phyloP scores from a whole-genome alignment of 2,113 vertebrate species.

The Ascaphus truei region DNA sequence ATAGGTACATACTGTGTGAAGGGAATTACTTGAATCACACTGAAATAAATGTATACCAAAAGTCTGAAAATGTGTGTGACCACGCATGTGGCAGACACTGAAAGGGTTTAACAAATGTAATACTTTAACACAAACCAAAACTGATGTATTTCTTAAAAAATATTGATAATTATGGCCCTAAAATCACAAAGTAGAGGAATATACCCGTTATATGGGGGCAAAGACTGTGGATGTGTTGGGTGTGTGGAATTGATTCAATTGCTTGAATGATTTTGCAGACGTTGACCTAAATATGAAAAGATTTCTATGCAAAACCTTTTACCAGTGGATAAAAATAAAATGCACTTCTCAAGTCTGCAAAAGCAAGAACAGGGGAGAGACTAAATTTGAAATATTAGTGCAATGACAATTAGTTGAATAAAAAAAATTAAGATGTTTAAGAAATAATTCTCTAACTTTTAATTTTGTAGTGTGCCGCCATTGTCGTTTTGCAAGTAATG shows the following conservation, averaged over 20 bases:
- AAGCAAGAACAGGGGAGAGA: slow-evolving; percentile 1
- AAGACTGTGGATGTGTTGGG: neutral
- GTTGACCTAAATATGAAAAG: neutral
- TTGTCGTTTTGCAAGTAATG: slow-evolving; percentile 27
- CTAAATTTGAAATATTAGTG: slow-evolving; percentile 1
- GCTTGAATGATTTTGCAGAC: neutral
- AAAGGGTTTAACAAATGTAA: too few species aligned
- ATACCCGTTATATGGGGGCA: neutral
- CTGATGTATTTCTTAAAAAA: too few species aligned
- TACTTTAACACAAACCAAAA: too few species aligned
- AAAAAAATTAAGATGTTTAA: slow-evolving; percentile 28
- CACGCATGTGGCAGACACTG: too few species aligned
- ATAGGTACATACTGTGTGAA: too few species aligned
- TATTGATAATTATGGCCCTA: too few species aligned
- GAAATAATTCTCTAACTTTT: slow-evolving; percentile 36
- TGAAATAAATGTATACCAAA: too few species aligned
- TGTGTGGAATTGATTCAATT: neutral
- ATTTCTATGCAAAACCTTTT: neutral
- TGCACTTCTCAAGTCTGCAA: slow-evolving; percentile 9
- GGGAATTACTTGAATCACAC: too few species aligned
- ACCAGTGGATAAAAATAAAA: neutral
- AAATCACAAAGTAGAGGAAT: too few species aligned
- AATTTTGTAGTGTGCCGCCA: slow-evolving; percentile 24
- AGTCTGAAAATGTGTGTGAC: too few species aligned
- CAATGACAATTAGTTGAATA: slow-evolving; percentile 15